Base-by-base conservation (phyloP, 1,140 invertebrate genomes). In the Anastrepha ludens region DNA sequence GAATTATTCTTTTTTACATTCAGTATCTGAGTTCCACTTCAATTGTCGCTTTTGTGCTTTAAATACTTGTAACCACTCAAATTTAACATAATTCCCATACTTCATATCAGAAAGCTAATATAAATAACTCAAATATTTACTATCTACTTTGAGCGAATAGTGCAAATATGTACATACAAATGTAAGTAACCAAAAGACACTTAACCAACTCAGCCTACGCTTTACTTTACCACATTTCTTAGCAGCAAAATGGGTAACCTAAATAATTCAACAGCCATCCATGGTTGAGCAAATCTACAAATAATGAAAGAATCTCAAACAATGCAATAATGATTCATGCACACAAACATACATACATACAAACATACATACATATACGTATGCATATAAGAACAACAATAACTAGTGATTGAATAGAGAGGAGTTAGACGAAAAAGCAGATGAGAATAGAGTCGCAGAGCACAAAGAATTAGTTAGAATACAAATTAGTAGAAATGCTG, bases 251-350 rank as follows among this genome's bases (percentile, higher is more conserved):
- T 81, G 74, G 74, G 74, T 81, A 55, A 81, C 74, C 74, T 20
- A 81, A 81, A 81, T 81, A 81, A 55, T 81, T 81, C 74, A 50
- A 55, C 74, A 81, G 20, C 20, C 44, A 81, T 3, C 74, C n/a
- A 55, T 58, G 47, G 74, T n/a, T 81, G 44, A 81, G 44, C 74
- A 81, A 81, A 81, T 81, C n/a, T 81, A 50, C 74, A 81, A 81
- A 81, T 81, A 81, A 81, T 81, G 47, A 41, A 29, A 6, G 74
- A 81, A 81, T n/a, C 47, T 55, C 74, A 81, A 81, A 81, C 74
- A 81, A 81, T 81, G 74, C 74, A 6, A 50, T 55, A 8, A 44
- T 70, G 41, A 81, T 44, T 8, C 50, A 55, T 81, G 44, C 8
- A 20, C 50, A 11, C 60, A 62, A 13, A 62, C 2, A 62, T 62